A percentile compares a stretch with the other conserved stretches of the same genome.
These are phyloP conservation scores for Notospermus geniculatus DNA, from an alignment of 1,140 invertebrate genomes.

Conservation along the genomic window DNA sequence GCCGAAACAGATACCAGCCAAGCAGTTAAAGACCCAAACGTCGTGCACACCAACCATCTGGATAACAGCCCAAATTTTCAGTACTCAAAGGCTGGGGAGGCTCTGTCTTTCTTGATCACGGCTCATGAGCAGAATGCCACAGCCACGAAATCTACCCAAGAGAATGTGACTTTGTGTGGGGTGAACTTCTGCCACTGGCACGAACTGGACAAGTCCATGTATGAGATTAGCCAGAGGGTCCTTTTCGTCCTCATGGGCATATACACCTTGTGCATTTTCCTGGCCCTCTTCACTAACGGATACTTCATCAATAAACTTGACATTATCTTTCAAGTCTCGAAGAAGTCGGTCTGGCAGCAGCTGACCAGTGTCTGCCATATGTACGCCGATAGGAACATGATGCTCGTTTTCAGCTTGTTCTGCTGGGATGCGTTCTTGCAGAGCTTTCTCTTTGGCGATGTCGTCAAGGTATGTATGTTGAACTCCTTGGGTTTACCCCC, in stretches of 20 bases:
- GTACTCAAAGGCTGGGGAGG: neutral
- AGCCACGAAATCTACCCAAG: neutral
- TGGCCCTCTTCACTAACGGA: conserved; percentile 30
- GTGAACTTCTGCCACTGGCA: conserved; percentile 33
- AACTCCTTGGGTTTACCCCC: neutral
- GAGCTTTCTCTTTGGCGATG: conserved; percentile 34
- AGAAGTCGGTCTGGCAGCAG: conserved; percentile 17
- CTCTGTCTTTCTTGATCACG: conserved; percentile 8
- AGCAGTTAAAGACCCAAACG: neutral
- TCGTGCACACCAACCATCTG: neutral
- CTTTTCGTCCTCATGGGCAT: conserved; percentile 37
- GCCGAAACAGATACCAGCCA: neutral
- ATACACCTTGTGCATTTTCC: conserved; percentile 29
- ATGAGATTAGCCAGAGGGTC: conserved; percentile 17
- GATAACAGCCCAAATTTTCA: neutral
- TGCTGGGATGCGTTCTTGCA: conserved; percentile 33
- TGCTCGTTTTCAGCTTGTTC: conserved; percentile 28
- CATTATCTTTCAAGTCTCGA: conserved; percentile 19
- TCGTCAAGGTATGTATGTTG: conserved; percentile 31
- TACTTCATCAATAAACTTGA: conserved; percentile 37
- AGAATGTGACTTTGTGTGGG: conserved; percentile 24
- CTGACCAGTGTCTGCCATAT: conserved; percentile 31
- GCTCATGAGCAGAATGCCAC: neutral
- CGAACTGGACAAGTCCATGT: conserved; percentile 17
- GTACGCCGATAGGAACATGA: conserved; percentile 25